Base-by-base conservation (phyloP, 2,888 invertebrate genomes). In the Ectropis crepuscularia region DNA sequence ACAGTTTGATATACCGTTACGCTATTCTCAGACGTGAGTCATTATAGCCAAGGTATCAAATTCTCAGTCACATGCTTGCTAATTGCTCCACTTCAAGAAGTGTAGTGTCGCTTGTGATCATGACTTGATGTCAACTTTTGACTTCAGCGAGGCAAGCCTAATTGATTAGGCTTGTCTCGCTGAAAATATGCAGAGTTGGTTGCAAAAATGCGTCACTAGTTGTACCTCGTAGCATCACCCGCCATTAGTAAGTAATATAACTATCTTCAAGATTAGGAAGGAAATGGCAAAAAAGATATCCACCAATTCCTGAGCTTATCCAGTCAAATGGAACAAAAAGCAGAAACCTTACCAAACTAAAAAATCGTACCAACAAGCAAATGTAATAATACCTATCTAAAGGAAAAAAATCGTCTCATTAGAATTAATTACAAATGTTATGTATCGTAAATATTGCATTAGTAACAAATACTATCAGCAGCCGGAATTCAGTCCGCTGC, bases 21-120 rank as follows among this genome's bases (percentile, higher is more conserved):
- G 65, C 65, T 70, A 63, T 70, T 77, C 48, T 74, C 10, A 72
- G 60, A 45, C 67, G 59, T 78, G 73, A 80, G 70, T 76, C 77
- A 80, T 64, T 65, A 74, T 75, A 71, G 64, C 66, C 70, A 74
- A 78, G 76, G 78, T 79, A 79, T 79, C 76, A 78, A 83, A 82
- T 85, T 80, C 57, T 57, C 77, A 76, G 82, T 81, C 83, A 79
- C 80, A 77, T 79, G 76, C 72, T 76, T 74, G 78, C 77, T 86
- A 86, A 89, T 86, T 84, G 77, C 71, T 74, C 68, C 73, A 79
- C 83, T 82, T 85, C 82, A 75, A 82, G 77, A 84, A 82, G 70
- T 87, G 16, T 87, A 83, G 79, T 75, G 80, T 80, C 72, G 78
- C 86, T 86, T 80, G 74, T 82, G 79, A 82, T 79, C 80, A 71